Percentiles rank a stretch among this genome's conserved stretches.
Evolutionary conservation across 1,140 invertebrate genomes (phyloP).

Genomic region (Drosophila biarmipes): DNA sequence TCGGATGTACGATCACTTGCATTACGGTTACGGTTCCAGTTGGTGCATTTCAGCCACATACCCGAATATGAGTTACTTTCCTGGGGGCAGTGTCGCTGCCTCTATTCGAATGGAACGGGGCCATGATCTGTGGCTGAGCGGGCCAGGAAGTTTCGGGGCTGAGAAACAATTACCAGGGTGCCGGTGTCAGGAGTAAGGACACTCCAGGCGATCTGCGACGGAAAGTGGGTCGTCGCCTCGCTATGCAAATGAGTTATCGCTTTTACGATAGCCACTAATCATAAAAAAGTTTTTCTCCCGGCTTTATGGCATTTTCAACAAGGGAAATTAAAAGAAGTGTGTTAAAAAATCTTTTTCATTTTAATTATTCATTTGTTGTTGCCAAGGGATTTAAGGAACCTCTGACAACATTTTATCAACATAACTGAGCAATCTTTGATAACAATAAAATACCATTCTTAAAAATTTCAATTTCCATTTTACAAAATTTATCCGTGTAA

Average conservation of each 20-base stretch:
- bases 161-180: slow-evolving; percentile 31
- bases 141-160: slow-evolving; percentile 26
- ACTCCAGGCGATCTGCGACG: slow-evolving; percentile 20
- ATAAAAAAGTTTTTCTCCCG: slow-evolving; percentile 9
- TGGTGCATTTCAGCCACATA: slow-evolving; percentile 31
- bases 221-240: slow-evolving; percentile 24
- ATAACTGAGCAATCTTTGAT: too few species aligned
- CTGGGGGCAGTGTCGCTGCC: slow-evolving; percentile 38
- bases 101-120: slow-evolving; percentile 28
- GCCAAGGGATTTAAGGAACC: too few species aligned
- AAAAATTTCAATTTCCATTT: too few species aligned
- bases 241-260: slow-evolving; percentile 30
- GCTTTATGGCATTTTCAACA: not conserved
- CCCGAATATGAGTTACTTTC: slow-evolving; percentile 50
- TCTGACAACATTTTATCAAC: too few species aligned
- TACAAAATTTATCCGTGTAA: too few species aligned
- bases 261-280: slow-evolving; percentile 25
- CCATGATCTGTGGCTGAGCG: slow-evolving; percentile 43
- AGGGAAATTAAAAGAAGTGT: not conserved
- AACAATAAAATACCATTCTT: too few species aligned
- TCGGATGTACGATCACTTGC: slow-evolving; percentile 55
- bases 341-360: not conserved
- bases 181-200: slow-evolving; percentile 35
- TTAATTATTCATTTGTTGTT: too few species aligned
- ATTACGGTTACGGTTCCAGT: slow-evolving; percentile 33